Base-by-base conservation (phyloP, 2,113 vertebrate species). In the Burhinus oedicnemus region DNA sequence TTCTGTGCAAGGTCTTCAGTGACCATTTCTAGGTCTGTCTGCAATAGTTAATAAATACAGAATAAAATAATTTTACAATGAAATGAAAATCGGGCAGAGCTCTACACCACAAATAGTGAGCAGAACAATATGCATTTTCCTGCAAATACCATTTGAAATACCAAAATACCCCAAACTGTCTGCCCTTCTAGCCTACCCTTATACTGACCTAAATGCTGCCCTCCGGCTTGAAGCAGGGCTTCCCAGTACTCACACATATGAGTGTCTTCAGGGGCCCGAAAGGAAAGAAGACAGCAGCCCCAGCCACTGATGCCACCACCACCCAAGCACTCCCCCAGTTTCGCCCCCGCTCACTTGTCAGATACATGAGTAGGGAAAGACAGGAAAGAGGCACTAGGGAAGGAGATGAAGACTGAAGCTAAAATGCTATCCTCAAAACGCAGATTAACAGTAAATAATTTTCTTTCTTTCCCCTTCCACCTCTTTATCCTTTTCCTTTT, bases 1-100 rank as follows among this genome's bases (percentile, higher is more conserved):
- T 99, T 99, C 96, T 99, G 99, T 58, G 99, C 99, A 76, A 99
- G 99, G 96, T 99, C 99, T 96, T 99, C 99, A 15, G 99, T 99
- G 88, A 99, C 99, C 99, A 99, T 99, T 98, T 99, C 99, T 92
- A 99, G 97, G 97, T 99, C 99, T 57, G 99, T 99, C 99, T 99
- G 97, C 81, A 68, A 44, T 9, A 78, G 62, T 71, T 68, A 71
- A 62, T 15, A 38, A 85, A 61, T 4, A 58, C 32, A 91, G 69
- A 38, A 87, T 15, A 74, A 74, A 83, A 26, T 5, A 49, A 38
- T 78, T 81, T 68, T 57, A 64, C 44, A 78, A 38, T n/a, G 32
- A 65, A 87, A 62, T 32, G 27, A 36, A 38, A 79, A 83, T 8
- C 11, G 7, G 70, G 75, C 32, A 74, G 54, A 88, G 12, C 20